Percentiles rank a stretch among this genome's conserved stretches.
Conservation (phyloP, 1,140 invertebrate genomes). For the Camponotus floridanus region DNA sequence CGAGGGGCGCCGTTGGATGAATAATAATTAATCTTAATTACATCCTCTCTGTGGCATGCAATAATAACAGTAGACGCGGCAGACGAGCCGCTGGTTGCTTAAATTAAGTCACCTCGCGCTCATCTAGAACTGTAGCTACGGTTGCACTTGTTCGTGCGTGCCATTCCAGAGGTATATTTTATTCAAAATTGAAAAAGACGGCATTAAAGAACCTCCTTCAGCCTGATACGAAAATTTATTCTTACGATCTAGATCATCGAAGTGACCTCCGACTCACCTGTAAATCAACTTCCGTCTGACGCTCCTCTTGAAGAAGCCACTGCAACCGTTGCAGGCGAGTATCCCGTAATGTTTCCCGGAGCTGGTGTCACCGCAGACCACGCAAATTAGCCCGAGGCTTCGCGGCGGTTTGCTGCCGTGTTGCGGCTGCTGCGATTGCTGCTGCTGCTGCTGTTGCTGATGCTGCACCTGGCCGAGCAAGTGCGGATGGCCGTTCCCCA, state of each 20-base stretch:
- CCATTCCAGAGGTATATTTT: neutral
- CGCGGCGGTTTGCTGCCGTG: constrained; percentile 81
- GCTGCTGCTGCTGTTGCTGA: constrained; percentile 77
- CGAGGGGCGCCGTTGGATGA: neutral
- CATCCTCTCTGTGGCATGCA: neutral
- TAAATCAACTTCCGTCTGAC: constrained; percentile 99
- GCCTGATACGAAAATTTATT: neutral
- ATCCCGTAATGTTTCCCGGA: constrained; percentile 99
- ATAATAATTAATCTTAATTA: constrained; percentile 23
- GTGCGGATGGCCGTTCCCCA: constrained; percentile 84
- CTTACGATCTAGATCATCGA: neutral
- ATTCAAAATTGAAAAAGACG: neutral
- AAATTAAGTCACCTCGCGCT: neutral
- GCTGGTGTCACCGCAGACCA: constrained; percentile 98
- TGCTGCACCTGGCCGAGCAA: constrained; percentile 81
- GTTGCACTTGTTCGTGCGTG: neutral
- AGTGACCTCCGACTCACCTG: constrained; percentile 88
- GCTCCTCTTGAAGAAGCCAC: constrained; percentile 99
- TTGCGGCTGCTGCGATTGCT: constrained; percentile 77
- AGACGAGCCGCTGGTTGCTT: neutral
- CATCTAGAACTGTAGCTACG: neutral
- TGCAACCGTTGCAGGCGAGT: constrained; percentile 99
- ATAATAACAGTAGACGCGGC: neutral
- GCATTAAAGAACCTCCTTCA: neutral
- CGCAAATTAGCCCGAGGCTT: constrained; percentile 92